A percentile compares a stretch with the other conserved stretches of the same genome.
phyloP scores from a whole-genome alignment of 30 jellyfish, hydroid and myxozoan genomes.

The Hydractinia symbiolongicarpus region DNA sequence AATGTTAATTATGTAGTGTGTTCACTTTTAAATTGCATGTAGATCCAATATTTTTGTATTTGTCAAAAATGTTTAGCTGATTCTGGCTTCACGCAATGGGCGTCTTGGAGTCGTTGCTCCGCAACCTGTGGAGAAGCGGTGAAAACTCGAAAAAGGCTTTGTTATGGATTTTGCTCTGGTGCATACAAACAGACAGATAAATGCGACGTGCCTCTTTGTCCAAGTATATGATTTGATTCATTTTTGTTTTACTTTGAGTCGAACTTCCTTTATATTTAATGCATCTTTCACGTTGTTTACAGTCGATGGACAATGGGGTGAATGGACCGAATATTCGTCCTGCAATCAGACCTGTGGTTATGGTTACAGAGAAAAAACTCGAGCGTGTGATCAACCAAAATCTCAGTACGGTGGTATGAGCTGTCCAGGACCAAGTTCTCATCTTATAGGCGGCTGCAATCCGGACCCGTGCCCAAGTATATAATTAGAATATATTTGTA shows the following conservation, averaged over 20 bases:
- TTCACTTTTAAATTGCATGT: not conserved
- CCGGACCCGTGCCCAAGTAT: slow-evolving; percentile 21
- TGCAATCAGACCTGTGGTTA: slow-evolving; percentile 13
- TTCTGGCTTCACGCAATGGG: slow-evolving; percentile 10
- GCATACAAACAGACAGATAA: not conserved
- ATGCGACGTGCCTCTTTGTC: not conserved
- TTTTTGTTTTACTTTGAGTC: not conserved
- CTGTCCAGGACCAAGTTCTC: slow-evolving; percentile 15
- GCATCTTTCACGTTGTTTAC: too few relatives aligned
- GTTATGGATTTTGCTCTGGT: slow-evolving; percentile 1
- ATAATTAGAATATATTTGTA: too few relatives aligned
- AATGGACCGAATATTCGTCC: not conserved
- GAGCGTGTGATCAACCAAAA: slow-evolving; percentile 11
- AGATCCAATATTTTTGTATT: not conserved
- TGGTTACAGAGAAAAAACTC: not conserved
- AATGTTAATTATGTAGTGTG: not conserved
- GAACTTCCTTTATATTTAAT: too few relatives aligned
- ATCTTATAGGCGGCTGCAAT: slow-evolving; percentile 1
- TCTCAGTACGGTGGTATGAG: slow-evolving; percentile 10
- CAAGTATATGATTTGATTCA: not conserved
- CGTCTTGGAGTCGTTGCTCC: slow-evolving; percentile 1
- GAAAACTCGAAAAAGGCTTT: not conserved
- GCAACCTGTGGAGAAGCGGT: not conserved
- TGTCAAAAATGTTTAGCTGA: not conserved
- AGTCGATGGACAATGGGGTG: slow-evolving; percentile 26